Conservation (phyloP, 2,888 invertebrate genomes). For the Ischnura elegans region DNA sequence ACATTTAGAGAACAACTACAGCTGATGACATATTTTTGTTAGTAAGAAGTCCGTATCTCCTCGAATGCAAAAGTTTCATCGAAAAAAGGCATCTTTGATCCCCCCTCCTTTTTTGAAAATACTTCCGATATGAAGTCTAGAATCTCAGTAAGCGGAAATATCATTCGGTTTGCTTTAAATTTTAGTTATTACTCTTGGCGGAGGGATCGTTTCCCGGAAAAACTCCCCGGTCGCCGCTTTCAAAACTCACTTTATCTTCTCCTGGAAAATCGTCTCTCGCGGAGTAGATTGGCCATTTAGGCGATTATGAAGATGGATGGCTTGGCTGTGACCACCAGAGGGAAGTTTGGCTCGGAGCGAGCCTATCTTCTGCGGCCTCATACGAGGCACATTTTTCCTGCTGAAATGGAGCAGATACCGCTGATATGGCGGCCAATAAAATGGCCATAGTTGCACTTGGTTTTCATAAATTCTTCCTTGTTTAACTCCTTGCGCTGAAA, state of each 20-base stretch:
- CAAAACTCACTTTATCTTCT: not conserved
- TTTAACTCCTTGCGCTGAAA: too few relatives aligned
- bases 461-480: too few relatives aligned
- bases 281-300: not conserved
- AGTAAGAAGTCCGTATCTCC: too few relatives aligned
- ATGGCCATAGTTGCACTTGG: not conserved
- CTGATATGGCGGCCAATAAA: not conserved
- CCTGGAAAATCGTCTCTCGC: not conserved
- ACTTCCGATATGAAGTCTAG: too few relatives aligned
- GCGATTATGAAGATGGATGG: slow-evolving; percentile 3
- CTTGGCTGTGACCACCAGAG: not conserved
- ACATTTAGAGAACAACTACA: too few relatives aligned
- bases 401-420: not conserved
- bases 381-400: not conserved
- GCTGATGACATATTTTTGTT: too few relatives aligned
- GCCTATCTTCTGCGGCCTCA: too few relatives aligned
- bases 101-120: too few relatives aligned
- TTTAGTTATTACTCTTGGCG: not conserved
- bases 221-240: not conserved
- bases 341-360: not conserved
- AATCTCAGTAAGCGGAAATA: not conserved
- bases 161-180: not conserved
- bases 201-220: not conserved
- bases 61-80: too few relatives aligned
- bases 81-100: too few relatives aligned